Evolutionary conservation across 2,113 vertebrate species (phyloP), one percentile per base, ranked within the genome.

Genomic region (Regulus satrapa): DNA sequence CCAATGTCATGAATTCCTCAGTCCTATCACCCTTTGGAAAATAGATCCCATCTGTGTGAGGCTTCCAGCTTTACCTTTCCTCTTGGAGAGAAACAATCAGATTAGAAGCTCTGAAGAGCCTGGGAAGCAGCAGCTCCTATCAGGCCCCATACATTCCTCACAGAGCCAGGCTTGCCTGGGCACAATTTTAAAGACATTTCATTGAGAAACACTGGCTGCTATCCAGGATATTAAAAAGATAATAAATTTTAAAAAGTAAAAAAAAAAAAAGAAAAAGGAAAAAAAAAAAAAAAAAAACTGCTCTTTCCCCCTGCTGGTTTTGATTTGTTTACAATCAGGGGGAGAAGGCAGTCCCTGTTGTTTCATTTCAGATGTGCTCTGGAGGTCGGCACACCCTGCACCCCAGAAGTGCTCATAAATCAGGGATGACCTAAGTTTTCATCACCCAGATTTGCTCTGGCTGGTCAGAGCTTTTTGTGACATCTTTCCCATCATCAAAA

Each of bases 381-480:
- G 25, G 36, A 55, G 59, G 13, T 43, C 10, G 3, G 64, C 89
- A 94, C 86, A 18, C 83, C 86, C 89, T 19, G 38, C 59, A 9
- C 54, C 63, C 45, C 2, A 0, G 29, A 8, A 5, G 25, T 0
- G 45, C 34, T 66, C 41, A 1, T 77, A 56, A 92, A 59, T 80
- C 91, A 59, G 19, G n/a, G 23, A 32, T 89, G 91, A 91, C 32
- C 68, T 89, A 16, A 89, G 63, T 55, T 94, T 59, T 87, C 92
- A 52, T n/a, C 92, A 67, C 34, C 16, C 5, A 3, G 0, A 79
- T 81, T 78, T 74, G 48, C 52, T 63, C 76, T 63, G 72, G 18
- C 34, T 45, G 45, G 8, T 74, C 34, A 15, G 41, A 71, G 56
- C 14, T 85, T 58, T 93, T 89, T 24, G 5, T 64, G 34, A 12